Evolutionary conservation across 2,888 invertebrate species (phyloP), one percentile per base, ranked within the genome.

Genomic region (Icerya purchasi): DNA sequence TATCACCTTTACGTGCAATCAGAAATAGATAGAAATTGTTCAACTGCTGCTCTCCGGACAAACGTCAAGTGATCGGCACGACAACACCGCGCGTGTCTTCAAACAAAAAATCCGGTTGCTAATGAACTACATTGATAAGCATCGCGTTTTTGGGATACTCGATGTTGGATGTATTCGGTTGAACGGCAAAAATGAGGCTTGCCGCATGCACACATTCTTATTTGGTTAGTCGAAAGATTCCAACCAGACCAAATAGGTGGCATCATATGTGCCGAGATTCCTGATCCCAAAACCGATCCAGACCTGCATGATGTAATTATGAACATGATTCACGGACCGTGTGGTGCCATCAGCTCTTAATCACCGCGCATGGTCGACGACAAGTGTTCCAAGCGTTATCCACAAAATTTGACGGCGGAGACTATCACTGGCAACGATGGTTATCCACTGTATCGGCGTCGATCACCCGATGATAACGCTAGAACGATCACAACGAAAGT

Each of bases 251-350:
- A 68, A 65, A 66, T 70, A 20, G 70, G 70, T 67, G 51, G 22
- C 22, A 58, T 71, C 1, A 65, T 65, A 59, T 66, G 62, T 50
- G 69, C 70, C 2, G 68, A 70, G 65, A 66, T 71, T 20, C 67
- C 69, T n/a, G 62, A 69, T 64, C 56, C 59, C 5, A 21, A 62
- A 3, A 20, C 18, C n/a, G 66, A 68, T 62, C 66, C 63, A 18
- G 51, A 57, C 5, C 57, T 69, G 18, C 64, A 61, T 63, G 64
- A 67, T 36, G 64, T 68, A 2, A 67, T 18, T 2, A 66, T 53
- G 56, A 65, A 70, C 56, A 73, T 72, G 69, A 66, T 70, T 56
- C 70, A 70, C 66, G 69, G 70, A 22, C 64, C 63, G 18, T 63
- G 65, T 60, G 64, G 64, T 23, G 5, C 10, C 22, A 52, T 66